Conservation (phyloP, 2,888 invertebrate genomes). For the Sialis fuliginosa region DNA sequence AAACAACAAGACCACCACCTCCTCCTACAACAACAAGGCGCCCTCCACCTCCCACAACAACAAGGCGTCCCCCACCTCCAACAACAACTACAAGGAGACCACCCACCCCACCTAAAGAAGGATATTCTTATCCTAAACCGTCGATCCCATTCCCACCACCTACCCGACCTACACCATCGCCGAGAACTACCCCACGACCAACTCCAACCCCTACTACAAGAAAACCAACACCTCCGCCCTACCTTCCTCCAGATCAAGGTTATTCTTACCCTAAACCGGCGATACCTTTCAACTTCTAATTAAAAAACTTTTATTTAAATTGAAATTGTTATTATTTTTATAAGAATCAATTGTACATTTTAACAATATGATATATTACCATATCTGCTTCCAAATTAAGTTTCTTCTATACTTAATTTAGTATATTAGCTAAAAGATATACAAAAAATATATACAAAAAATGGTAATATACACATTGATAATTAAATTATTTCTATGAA, state of each 20-base stretch:
- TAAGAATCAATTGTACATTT: too few species aligned
- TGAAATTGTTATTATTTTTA: too few species aligned
- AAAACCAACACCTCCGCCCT: not conserved
- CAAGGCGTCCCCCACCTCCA: not conserved
- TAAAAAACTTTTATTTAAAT: not conserved
- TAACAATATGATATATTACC: too few species aligned
- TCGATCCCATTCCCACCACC: constrained; percentile 2
- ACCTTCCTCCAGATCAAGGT: constrained; percentile 4
- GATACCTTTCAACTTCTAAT: constrained; percentile 4
- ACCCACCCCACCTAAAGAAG: constrained; percentile 1
- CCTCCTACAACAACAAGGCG: not conserved
- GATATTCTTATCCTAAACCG: constrained; percentile 3
- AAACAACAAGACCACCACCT: too few species aligned
- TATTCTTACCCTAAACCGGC: constrained; percentile 4
- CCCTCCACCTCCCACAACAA: constrained; percentile 1
- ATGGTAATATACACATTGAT: too few species aligned
- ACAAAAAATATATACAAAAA: too few species aligned
- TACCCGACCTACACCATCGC: not conserved
- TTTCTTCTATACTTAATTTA: too few species aligned
- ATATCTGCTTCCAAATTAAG: too few species aligned
- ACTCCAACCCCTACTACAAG: not conserved
- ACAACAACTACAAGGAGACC: not conserved
- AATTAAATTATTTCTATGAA: too few species aligned
- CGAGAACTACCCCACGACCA: not conserved
- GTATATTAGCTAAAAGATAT: too few species aligned